Conservation (phyloP, 2,113 vertebrate species). For the Pachycephala philippinensis region DNA sequence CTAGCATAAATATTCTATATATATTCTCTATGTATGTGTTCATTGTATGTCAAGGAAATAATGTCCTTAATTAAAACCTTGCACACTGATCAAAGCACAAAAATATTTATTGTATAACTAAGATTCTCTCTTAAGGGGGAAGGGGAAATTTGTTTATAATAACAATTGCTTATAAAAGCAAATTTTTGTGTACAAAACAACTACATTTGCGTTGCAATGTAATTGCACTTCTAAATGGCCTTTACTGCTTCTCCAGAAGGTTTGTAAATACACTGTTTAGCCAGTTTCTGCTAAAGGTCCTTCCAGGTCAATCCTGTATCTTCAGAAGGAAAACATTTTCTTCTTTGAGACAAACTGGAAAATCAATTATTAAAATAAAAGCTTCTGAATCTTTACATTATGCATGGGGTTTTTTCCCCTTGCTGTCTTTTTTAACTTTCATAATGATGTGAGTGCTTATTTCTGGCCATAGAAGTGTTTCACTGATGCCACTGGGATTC, state of each 20-base stretch:
- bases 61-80: not conserved
- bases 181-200: not conserved
- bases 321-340: conserved; percentile 3
- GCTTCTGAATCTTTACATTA: not conserved
- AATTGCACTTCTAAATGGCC: not conserved
- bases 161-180: not conserved
- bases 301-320: not conserved
- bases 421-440: not conserved
- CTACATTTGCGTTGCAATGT: not conserved
- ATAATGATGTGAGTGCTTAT: not conserved
- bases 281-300: not conserved
- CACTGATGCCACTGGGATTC: not conserved
- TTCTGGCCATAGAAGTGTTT: not conserved
- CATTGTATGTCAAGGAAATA: not conserved
- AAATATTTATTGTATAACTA: not conserved
- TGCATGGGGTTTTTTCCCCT: not conserved
- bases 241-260: not conserved
- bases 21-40: not conserved
- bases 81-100: not conserved
- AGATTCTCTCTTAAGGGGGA: not conserved
- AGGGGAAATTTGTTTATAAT: not conserved
- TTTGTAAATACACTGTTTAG: not conserved
- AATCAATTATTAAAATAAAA: conserved; percentile 20
- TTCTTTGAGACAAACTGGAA: not conserved
- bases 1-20: not conserved